Evolutionary conservation across 2,113 vertebrate genomes (phyloP), one percentile per base, ranked within the genome.

Genomic region (Deroptyus accipitrinus): DNA sequence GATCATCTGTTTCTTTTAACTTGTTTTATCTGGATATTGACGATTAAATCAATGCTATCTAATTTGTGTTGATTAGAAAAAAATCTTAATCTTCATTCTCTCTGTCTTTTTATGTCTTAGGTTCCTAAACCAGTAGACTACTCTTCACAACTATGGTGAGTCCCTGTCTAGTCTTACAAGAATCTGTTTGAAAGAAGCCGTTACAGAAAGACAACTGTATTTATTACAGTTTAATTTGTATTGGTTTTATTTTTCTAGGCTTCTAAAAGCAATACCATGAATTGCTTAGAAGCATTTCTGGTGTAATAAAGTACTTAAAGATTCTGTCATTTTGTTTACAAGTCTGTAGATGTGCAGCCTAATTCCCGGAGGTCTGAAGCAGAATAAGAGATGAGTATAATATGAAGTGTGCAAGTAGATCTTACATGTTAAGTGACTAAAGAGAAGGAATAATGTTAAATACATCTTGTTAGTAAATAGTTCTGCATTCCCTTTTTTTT

Each of bases 101-200:
- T 91, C 83, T 89, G 42, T 95, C 52, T 97, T 93, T 86, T 97
- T 30, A 31, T 81, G 31, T 82, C 39, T 52, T 98, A 99, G 99
- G 99, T 99, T 46, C 99, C 99, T 51, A 99, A 99, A 94, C 99
- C 99, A 52, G 98, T 99, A 39, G 99, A 99, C 97, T 99, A 99
- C 97, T 99, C 99, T 92, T 98, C 98, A 61, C 99, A 99, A 15
- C 96, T 98, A 8, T 99, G 99, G 99, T 99, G 98, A 92, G 99
- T 98, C 86, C 31, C 90, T 88, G 52, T 91, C 66, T 31, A 77
- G 17, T 68, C 37, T 79, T 68, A 66, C 1, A 67, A 51, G 25
- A 69, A 52, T 78, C 33, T 55, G n/a, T 39, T 83, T 86, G 69
- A 67, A 78, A 69, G 33, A 63, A 88, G 25, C 33, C 61, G 49